Evolutionary conservation across 2,888 invertebrate genomes (phyloP), one percentile per base, ranked within the genome.

Genomic region (Drosophila paranaensis): DNA sequence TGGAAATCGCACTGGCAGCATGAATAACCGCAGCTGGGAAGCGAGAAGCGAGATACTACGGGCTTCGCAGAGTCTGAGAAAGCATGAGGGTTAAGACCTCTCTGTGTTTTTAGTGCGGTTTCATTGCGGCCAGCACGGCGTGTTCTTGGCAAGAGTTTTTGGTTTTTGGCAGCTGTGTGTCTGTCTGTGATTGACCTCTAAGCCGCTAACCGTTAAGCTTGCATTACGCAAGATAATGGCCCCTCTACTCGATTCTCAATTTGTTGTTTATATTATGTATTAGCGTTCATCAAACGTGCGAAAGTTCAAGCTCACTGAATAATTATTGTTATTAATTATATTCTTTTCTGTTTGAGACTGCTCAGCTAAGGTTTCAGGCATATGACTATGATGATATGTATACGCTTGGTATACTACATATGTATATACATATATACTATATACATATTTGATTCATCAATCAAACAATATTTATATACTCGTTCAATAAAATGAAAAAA

Each of bases 151-250:
- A 20, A 60, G 25, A 30, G 25, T 45, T 35, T 63, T 55, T n/a
- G 16, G n/a, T 45, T 35, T 63, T 55, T n/a, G 16, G n/a, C 33
- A 33, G 6, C 30, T 33, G 30, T 33, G 63, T 35, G n/a, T 42
- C 51, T 35, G 16, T 42, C 51, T 64, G 77, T 60, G 77, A 81
- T 35, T 77, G 78, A 82, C 71, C 87, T 81, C 74, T 69, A 69
- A 86, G 79, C 66, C 53, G 58, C 8, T 42, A 57, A 78, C 73
- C 71, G 87, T 86, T 83, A 77, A 66, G 43, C 43, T 64, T 42
- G 16, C 46, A 57, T 70, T 70, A 51, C 43, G 53, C 53, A 50
- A 66, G 27, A 2, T 10, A 20, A 14, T 58, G 30, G 25, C 10
- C 39, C 14, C 9, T 37, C 51, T 37, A 53, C 51, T 14, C 51